A percentile compares a stretch with the other conserved stretches of the same genome.
Conservation (phyloP, 1,140 invertebrate species). For the Argopecten irradians region DNA sequence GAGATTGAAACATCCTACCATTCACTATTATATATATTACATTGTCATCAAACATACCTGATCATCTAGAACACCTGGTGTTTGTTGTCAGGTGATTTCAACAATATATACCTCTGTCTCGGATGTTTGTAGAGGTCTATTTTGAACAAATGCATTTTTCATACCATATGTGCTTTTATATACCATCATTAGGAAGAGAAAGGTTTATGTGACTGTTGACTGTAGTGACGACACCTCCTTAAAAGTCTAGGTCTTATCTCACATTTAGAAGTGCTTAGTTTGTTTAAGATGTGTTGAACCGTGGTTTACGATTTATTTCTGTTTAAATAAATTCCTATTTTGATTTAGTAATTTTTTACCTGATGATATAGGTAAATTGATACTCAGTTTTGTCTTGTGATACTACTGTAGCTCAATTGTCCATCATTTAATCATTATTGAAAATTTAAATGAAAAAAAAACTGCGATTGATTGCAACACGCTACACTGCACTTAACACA, state of each 20-base stretch:
- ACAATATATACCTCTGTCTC: background rate
- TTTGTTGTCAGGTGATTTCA: background rate
- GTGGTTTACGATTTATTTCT: background rate
- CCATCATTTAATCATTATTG: too few relatives aligned
- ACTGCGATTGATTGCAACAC: too few relatives aligned
- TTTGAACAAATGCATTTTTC: conserved; percentile 5
- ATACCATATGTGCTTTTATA: background rate
- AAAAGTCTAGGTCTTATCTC: background rate
- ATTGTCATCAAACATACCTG: background rate
- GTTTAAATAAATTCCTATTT: too few relatives aligned
- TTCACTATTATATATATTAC: background rate
- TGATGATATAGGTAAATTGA: too few relatives aligned
- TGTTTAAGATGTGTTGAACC: background rate
- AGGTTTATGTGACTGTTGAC: background rate
- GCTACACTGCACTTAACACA: too few relatives aligned
- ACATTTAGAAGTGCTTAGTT: background rate
- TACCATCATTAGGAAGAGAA: background rate
- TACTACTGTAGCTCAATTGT: too few relatives aligned
- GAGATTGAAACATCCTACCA: background rate
- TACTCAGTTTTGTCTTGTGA: too few relatives aligned
- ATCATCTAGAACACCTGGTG: background rate
- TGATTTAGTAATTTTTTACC: too few relatives aligned
- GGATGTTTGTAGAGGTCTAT: background rate
- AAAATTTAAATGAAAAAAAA: too few relatives aligned
- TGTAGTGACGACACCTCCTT: background rate